phyloP scores from a whole-genome alignment of 2,888 invertebrate species.

The Drosophila anomalata region DNA sequence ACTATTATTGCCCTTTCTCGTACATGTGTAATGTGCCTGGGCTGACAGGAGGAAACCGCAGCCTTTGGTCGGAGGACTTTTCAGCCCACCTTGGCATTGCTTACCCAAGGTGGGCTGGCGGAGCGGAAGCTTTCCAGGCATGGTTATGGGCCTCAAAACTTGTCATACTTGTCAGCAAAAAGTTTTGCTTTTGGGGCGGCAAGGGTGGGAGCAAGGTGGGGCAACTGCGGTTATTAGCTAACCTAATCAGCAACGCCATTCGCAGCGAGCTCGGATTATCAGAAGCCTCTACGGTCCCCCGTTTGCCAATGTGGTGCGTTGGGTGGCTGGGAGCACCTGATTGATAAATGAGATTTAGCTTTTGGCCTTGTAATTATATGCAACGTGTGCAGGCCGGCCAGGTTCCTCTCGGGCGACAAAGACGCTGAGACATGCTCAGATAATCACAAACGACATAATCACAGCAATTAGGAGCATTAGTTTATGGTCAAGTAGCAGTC shows the following conservation, averaged over 20 bases:
- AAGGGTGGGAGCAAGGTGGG: neutral
- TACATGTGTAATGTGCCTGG: slow-evolving; percentile 49
- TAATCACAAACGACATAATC: slow-evolving; percentile 71
- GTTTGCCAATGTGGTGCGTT: neutral
- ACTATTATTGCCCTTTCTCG: slow-evolving; percentile 48
- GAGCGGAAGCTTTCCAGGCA: slow-evolving; percentile 19
- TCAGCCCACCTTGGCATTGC: neutral
- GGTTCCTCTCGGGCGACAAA: slow-evolving; percentile 2
- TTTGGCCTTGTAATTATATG: slow-evolving; percentile 63
- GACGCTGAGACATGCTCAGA: slow-evolving; percentile 27
- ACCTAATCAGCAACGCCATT: slow-evolving; percentile 24
- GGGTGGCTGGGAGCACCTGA: slow-evolving; percentile 36
- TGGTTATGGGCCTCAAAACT: slow-evolving; percentile 69
- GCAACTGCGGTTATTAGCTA: slow-evolving; percentile 20
- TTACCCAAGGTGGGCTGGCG: slow-evolving; percentile 26
- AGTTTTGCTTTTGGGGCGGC: slow-evolving; percentile 28
- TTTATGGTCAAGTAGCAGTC: slow-evolving; percentile 56
- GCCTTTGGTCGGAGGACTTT: slow-evolving; percentile 23
- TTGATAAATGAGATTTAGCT: slow-evolving; percentile 71
- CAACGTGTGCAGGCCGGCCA: slow-evolving; percentile 35
- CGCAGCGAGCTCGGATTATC: neutral
- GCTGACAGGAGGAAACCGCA: slow-evolving; percentile 23
- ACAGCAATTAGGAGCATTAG: slow-evolving; percentile 72
- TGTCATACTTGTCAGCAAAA: slow-evolving; percentile 69
- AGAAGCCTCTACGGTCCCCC: too few species aligned